A percentile compares a stretch with the other conserved stretches of the same genome.
phyloP scores from a whole-genome alignment of 2,888 invertebrate species.

The Leptogaster cylindrica region DNA sequence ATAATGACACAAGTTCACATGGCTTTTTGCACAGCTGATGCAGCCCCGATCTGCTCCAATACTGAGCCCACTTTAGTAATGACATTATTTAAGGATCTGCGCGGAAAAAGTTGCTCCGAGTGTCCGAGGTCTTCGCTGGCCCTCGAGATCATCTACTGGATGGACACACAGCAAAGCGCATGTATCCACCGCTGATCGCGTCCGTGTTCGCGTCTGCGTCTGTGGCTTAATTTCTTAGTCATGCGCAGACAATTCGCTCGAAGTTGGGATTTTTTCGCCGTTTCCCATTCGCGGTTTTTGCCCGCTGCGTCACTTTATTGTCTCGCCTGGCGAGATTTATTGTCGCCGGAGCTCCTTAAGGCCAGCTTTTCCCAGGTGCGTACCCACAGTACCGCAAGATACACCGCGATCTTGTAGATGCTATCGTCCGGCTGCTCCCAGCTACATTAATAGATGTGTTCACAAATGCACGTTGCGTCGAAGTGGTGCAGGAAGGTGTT shows the following conservation, averaged over 20 bases:
- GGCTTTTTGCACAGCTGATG: too few relatives aligned
- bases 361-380: slow-evolving; percentile 17
- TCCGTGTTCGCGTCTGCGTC: neutral
- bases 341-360: slow-evolving; percentile 10
- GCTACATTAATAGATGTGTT: neutral
- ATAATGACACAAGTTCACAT: slow-evolving; percentile 42
- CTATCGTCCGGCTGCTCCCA: slow-evolving; percentile 6
- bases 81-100: slow-evolving; percentile 34
- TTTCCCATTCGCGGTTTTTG: slow-evolving; percentile 9
- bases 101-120: neutral
- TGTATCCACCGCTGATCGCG: neutral
- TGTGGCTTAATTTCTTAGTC: slow-evolving; percentile 4
- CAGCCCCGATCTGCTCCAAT: neutral
- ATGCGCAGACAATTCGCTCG: neutral
- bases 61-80: slow-evolving; percentile 1
- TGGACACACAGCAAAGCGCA: slow-evolving; percentile 1
- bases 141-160: neutral
- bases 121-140: neutral
- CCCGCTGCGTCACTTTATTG: slow-evolving; percentile 7
- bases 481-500: neutral
- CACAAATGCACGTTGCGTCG: slow-evolving; percentile 10
- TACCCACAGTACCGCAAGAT: slow-evolving; percentile 29
- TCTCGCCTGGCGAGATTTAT: slow-evolving; percentile 28
- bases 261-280: neutral
- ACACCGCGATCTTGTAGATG: neutral